Percentiles rank a stretch among this genome's conserved stretches.
These are phyloP conservation scores for Excalfactoria chinensis DNA, from an alignment of 2,113 vertebrate genomes.

Conservation along the genomic window DNA sequence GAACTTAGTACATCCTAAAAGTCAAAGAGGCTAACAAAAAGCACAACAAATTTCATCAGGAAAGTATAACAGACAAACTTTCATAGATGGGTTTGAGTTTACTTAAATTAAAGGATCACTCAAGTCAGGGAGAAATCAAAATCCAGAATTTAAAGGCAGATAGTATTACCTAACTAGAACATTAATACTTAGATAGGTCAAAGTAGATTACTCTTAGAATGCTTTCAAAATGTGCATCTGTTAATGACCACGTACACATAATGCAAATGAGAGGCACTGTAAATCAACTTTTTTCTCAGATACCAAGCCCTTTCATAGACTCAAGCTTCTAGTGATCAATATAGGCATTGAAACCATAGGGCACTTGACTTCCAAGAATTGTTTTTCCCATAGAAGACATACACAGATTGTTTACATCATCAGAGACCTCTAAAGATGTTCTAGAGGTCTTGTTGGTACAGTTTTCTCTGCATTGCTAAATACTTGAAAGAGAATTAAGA, in stretches of 20 bases:
- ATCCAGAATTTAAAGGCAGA: background rate
- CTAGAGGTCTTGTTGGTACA: background rate
- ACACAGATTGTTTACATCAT: background rate
- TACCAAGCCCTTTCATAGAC: background rate
- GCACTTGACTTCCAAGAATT: background rate
- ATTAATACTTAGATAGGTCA: background rate
- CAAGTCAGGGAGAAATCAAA: background rate
- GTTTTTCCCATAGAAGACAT: background rate
- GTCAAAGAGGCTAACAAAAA: background rate
- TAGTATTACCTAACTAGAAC: background rate
- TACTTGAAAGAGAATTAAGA: background rate
- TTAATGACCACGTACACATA: background rate
- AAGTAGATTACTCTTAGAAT: background rate
- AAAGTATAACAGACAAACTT: background rate
- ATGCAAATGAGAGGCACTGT: background rate
- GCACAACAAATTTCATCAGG: background rate
- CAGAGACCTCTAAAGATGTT: background rate
- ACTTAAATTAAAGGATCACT: background rate
- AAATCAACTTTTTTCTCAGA: background rate
- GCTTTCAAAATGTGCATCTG: background rate
- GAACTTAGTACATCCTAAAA: background rate
- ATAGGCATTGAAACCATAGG: background rate
- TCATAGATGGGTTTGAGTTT: background rate
- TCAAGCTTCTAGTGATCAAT: background rate
- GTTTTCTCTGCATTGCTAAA: background rate